Evolutionary conservation across 2,888 invertebrate genomes (phyloP).

Genomic region (Aphidoletes aphidimyza): DNA sequence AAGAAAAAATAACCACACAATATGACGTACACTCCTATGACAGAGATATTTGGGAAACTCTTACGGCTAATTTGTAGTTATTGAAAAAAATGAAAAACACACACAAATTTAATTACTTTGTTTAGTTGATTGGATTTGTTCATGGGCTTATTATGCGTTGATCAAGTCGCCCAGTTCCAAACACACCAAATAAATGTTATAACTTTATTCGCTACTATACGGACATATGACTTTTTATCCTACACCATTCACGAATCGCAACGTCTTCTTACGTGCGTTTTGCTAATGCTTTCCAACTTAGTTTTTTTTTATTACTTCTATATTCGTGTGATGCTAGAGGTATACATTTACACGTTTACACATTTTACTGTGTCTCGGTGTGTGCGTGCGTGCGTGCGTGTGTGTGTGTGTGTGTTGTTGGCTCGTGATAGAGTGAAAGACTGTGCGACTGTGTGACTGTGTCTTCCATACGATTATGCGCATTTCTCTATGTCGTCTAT

Average conservation of each 20-base stretch:
- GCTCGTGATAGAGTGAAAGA: no score
- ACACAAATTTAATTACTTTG: background rate
- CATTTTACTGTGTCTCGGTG: background rate
- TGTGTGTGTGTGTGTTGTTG: background rate
- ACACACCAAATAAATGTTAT: constrained; percentile 40
- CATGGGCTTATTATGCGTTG: background rate
- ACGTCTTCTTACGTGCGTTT: background rate
- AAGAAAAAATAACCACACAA: no score
- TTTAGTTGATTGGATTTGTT: background rate
- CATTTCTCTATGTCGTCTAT: constrained; percentile 41
- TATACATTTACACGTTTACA: no score
- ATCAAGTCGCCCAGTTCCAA: constrained; percentile 14
- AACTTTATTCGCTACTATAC: background rate
- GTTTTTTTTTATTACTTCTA: no score
- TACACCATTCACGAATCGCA: constrained; percentile 17
- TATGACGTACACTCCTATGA: no score
- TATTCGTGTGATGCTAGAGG: no score
- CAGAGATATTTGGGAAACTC: no score
- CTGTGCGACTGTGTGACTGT: background rate
- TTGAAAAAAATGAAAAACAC: no score
- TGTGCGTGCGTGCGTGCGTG: background rate
- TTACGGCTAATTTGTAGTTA: no score
- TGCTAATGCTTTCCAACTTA: background rate
- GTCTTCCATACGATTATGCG: constrained; percentile 38
- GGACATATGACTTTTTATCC: constrained; percentile 33